phyloP scores from a whole-genome alignment of 2,888 invertebrate species.

The Cephus pulcher region DNA sequence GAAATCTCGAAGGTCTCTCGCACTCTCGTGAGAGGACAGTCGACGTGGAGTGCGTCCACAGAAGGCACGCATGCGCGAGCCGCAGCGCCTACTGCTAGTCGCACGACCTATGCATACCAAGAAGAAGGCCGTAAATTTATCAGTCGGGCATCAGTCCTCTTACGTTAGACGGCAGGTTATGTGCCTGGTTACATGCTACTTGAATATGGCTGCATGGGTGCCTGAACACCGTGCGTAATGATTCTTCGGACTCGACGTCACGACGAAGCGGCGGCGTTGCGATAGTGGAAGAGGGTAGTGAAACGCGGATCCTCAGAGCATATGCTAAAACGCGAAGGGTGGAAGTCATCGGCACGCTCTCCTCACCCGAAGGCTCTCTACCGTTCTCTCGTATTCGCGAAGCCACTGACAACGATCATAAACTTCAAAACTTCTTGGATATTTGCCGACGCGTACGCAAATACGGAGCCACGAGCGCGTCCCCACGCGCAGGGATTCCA shows the following conservation, averaged over 20 bases:
- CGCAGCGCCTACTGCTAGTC: neutral
- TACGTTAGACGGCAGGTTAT: constrained; percentile 40
- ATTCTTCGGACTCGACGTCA: neutral
- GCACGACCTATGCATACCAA: constrained; percentile 36
- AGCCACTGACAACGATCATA: neutral
- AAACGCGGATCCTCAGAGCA: neutral
- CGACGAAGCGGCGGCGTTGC: neutral
- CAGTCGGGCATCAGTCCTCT: constrained; percentile 45
- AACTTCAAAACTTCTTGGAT: neutral
- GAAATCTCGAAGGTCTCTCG: no score
- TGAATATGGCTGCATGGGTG: neutral
- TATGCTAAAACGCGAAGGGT: neutral
- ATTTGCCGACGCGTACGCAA: constrained; percentile 1
- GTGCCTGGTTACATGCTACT: constrained; percentile 9
- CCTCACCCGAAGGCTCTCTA: no score
- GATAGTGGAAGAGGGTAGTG: no score
- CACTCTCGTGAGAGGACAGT: no score
- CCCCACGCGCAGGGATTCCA: no score
- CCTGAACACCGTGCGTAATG: neutral
- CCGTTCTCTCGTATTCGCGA: no score
- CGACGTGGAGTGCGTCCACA: no score
- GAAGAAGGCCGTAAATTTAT: constrained; percentile 55
- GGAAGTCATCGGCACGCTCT: constrained; percentile 6
- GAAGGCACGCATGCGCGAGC: neutral
- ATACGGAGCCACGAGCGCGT: constrained; percentile 4